Conservation (phyloP, 2,113 vertebrate genomes). For the Gobius niger region DNA sequence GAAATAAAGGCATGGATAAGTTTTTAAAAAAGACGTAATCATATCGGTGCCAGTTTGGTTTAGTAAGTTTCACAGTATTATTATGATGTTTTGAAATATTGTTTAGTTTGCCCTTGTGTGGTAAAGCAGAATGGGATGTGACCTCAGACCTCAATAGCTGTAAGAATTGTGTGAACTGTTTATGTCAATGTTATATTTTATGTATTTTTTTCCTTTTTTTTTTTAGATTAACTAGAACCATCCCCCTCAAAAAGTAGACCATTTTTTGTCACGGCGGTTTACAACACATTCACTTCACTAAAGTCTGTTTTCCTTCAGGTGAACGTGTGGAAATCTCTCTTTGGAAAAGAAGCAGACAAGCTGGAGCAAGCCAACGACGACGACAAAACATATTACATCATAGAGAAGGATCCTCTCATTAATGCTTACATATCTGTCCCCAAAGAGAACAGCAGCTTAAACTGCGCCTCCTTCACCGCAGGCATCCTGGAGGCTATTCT, state of each 20-base stretch:
- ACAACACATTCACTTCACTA: background rate
- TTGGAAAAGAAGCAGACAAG: conserved; percentile 93
- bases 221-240: background rate
- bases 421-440: conserved; percentile 92
- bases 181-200: too few species aligned
- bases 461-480: conserved; percentile 91
- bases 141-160: too few species aligned
- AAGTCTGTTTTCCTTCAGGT: conserved; percentile 34
- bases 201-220: too few species aligned
- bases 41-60: too few species aligned
- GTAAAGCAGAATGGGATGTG: too few species aligned
- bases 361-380: conserved; percentile 95
- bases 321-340: conserved; percentile 86
- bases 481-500: conserved; percentile 91
- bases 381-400: conserved; percentile 92
- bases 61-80: too few species aligned
- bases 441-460: conserved; percentile 92
- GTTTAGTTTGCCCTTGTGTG: too few species aligned
- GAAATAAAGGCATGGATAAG: too few species aligned
- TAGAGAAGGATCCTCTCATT: conserved; percentile 90
- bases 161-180: too few species aligned
- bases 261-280: background rate
- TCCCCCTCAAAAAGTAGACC: background rate
- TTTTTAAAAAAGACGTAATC: too few species aligned
- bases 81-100: too few species aligned